Base-by-base conservation (phyloP, 2,888 invertebrate genomes). In the Gasteruption jaculator region DNA sequence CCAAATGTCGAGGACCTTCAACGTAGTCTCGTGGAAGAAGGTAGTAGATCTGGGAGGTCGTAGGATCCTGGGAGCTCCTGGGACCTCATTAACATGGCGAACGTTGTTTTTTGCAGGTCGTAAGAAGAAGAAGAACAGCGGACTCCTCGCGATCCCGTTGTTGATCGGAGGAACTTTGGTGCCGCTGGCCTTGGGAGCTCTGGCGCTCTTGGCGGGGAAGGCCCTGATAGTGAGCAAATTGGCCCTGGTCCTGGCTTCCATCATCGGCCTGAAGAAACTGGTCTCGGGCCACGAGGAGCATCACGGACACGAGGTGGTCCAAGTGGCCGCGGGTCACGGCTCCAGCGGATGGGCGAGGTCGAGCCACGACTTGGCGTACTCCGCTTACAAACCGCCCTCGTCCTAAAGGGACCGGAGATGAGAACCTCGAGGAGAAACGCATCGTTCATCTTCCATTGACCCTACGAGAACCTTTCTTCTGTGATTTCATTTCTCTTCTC, bases 261-360 rank as follows among this genome's bases (percentile, higher is more conserved):
- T 90, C 57, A 86, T 90, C 53, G 90, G 89, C 3, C 74, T 91
- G 68, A 90, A 89, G 76, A 90, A 90, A 60, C 77, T 91, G 20
- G 74, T 89, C 31, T 81, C 84, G 15, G 77, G 83, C 3, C 78
- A 78, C 21, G 78, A 80, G 5, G 68, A 72, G 6, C 78, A 80
- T 42, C 78, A 78, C 7, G 73, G 75, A 56, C 82, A 84, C 44
- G 72, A 85, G 18, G 86, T 86, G 0, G 69, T 71, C 44, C 83
- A 85, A 10, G 79, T 80, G 6, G 80, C 81, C 34, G 71, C 72
- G 7, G 72, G 73, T 31, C 79, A 81, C 48, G 80, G 81, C 42
- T 76, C 77, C 49, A 79, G 83, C 41, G 86, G 86, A 55, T 88
- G 87, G 86, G 86, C 85, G 66, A 74, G 82, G 44, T 77, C 80